Evolutionary conservation across 1,140 invertebrate species (phyloP), one percentile per base, ranked within the genome.

Genomic region (Holotrichia oblita): DNA sequence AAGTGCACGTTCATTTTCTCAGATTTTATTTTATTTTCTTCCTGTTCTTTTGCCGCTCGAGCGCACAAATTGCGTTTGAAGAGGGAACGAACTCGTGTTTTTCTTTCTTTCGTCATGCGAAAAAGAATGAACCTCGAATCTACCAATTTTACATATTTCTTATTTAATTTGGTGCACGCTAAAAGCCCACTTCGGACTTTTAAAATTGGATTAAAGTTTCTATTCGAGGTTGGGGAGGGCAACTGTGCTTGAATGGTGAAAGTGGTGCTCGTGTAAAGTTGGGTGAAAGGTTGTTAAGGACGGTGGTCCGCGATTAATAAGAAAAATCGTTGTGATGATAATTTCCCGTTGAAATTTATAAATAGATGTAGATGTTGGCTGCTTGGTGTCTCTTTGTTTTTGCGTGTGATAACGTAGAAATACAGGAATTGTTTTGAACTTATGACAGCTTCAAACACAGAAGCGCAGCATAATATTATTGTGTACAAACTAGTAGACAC

Each of bases 201-300:
- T 55, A 55, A 55, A 55, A 55, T 55, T 55, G 48, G 48, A 55
- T 55, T 55, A 55, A 55, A 55, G 48, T 55, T 55, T 55, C 48
- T 17, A 17, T 17, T 17, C 14, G 48, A 17, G 48, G 48, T 55
- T 14, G n/a, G 48, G 27, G 27, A 34, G 27, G 17, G 48, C 12
- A 10, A 55, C 6, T 55, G 14, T 14, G 48, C 48, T 14, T 17
- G 48, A 14, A 17, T 17, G 48, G 48, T 55, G 48, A 55, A 55
- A 55, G 48, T 55, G 14, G 14, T 55, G 6, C 17, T 55, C 14
- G n/a, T 55, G 48, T 55, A 55, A 17, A 17, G n/a, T 14, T 14
- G 48, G 48, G 48, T 17, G 48, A 17, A 17, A 55, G 17, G 48
- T 55, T 55, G 48, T 55, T 55, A 55, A 55, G 48, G 17, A 55